Percentiles rank a stretch among this genome's conserved stretches.
Conservation (phyloP, 2,888 invertebrate species). For the Bugulina stolonifera region DNA sequence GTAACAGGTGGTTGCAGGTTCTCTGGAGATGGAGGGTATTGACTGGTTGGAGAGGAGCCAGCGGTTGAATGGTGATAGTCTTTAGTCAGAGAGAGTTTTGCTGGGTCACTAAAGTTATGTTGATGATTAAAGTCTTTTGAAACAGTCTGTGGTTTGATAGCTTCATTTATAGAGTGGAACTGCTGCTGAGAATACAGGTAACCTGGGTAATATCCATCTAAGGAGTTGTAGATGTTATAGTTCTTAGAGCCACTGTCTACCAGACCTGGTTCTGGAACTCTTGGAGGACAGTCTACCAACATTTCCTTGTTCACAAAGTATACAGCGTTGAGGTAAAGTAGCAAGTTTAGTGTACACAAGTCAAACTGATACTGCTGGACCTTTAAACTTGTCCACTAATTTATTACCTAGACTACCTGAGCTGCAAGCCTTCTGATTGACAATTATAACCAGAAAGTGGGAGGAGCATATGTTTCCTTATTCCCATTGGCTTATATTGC, state of each 20-base stretch:
- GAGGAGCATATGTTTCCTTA: background rate
- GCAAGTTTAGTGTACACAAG: no score
- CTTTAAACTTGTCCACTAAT: background rate
- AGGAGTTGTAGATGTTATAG: background rate
- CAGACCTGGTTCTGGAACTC: background rate
- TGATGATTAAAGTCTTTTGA: background rate
- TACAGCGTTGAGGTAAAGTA: no score
- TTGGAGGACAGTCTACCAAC: background rate
- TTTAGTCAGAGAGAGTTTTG: background rate
- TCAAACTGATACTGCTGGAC: background rate
- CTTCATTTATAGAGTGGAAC: background rate
- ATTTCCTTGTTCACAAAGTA: background rate
- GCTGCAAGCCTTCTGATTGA: no score
- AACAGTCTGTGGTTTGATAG: background rate
- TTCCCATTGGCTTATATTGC: background rate
- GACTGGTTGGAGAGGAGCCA: background rate
- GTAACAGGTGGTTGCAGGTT: background rate
- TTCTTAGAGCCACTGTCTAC: background rate
- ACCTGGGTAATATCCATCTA: conserved; percentile 5
- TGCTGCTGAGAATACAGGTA: conserved; percentile 16
- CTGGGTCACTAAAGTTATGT: background rate
- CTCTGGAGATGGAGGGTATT: conserved; percentile 16
- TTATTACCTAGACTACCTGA: background rate
- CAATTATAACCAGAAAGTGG: background rate
- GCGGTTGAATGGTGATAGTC: background rate